Percentiles rank a stretch among this genome's conserved stretches.
These are phyloP conservation scores for Spilogale gracilis DNA, from an alignment of 2,113 vertebrate genomes.

Conservation along the genomic window DNA sequence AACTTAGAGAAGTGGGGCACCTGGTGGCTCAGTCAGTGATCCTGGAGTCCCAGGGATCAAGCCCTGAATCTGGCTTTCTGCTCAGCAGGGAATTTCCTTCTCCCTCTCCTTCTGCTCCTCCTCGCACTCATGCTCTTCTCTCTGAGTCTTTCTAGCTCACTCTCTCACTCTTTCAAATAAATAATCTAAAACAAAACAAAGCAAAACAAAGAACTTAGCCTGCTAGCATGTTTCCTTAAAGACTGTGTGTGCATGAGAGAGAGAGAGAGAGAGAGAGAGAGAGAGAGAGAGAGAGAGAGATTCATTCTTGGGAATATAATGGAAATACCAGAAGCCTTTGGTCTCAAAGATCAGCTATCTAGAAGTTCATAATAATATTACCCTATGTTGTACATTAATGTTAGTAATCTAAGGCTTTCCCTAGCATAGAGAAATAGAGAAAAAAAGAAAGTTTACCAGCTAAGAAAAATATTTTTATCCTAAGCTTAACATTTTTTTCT, in stretches of 20 bases:
- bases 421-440: background rate
- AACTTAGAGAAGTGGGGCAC: background rate
- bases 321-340: background rate
- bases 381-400: background rate
- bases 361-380: background rate
- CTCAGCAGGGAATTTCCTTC: background rate
- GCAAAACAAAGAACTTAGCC: background rate
- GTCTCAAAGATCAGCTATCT: background rate
- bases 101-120: background rate
- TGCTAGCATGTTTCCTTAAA: background rate
- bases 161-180: background rate
- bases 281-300: too few species aligned
- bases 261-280: too few species aligned
- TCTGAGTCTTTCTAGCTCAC: background rate
- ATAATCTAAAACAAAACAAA: background rate
- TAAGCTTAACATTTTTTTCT: background rate
- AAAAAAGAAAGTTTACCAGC: background rate
- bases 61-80: background rate
- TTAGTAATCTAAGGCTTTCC: background rate
- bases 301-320: background rate
- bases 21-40: background rate
- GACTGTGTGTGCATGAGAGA: background rate
- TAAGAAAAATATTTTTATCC: background rate
- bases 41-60: background rate
- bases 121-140: background rate